These are phyloP conservation scores for Ormyrus nitidulus DNA, from an alignment of 2,888 invertebrate species.

Conservation along the genomic window DNA sequence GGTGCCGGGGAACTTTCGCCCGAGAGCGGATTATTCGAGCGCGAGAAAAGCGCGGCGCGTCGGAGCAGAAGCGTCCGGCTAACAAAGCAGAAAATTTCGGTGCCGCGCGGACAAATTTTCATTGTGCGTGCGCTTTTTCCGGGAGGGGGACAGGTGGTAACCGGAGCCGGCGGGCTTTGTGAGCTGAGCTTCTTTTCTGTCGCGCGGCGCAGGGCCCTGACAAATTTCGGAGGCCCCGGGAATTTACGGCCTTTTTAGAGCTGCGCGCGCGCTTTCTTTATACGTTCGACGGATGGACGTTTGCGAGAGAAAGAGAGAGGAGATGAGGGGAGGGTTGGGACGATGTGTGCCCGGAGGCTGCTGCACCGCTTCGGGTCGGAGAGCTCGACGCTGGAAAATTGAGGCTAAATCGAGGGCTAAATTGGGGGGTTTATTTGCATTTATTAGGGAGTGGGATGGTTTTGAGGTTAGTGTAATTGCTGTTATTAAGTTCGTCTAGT, in stretches of 20 bases:
- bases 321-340: no score
- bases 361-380: background rate
- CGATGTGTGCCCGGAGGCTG: no score
- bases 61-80: slow-evolving; percentile 53
- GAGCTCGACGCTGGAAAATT: background rate
- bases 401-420: no score
- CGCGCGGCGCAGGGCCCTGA: slow-evolving; percentile 58
- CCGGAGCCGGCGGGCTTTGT: slow-evolving; percentile 57
- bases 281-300: background rate
- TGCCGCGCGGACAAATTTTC: slow-evolving; percentile 73
- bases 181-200: background rate
- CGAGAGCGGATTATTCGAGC: background rate
- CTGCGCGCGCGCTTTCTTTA: background rate
- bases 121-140: slow-evolving; percentile 61
- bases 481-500: no score
- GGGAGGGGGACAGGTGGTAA: slow-evolving; percentile 56
- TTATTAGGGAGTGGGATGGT: no score
- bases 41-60: slow-evolving; percentile 17
- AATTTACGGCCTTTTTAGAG: slow-evolving; percentile 66
- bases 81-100: slow-evolving; percentile 73
- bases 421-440: no score
- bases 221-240: slow-evolving; percentile 66
- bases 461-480: no score
- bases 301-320: no score
- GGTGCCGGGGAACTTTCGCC: background rate